These are phyloP conservation scores for Conchocele bisecta DNA, from an alignment of 2,888 invertebrate genomes.

Conservation along the genomic window DNA sequence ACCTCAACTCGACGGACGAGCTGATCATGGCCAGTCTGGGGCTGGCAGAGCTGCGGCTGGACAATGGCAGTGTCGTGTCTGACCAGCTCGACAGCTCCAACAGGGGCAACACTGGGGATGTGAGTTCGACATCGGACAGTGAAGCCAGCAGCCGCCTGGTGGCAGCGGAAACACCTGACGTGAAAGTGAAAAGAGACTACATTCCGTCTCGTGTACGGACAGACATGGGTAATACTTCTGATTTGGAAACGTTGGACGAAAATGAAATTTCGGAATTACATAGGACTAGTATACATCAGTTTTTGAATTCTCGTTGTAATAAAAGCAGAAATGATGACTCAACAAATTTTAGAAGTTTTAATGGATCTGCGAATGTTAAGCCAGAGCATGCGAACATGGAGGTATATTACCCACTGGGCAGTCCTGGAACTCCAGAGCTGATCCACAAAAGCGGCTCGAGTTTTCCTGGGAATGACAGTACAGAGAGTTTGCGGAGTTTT, in stretches of 20 bases:
- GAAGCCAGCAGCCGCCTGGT: background rate
- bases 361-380: background rate
- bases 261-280: slow-evolving; percentile 43
- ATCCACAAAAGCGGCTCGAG: background rate
- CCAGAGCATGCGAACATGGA: background rate
- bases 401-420: background rate
- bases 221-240: too few species aligned
- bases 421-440: background rate
- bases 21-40: slow-evolving; percentile 43
- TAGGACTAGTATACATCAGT: slow-evolving; percentile 51
- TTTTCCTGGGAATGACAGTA: background rate
- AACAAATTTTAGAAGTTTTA: background rate
- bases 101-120: background rate
- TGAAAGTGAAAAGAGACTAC: background rate
- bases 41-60: slow-evolving; percentile 7
- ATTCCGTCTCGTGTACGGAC: too few species aligned
- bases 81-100: slow-evolving; percentile 8
- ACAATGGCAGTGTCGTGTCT: background rate
- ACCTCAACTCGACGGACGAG: slow-evolving; percentile 56
- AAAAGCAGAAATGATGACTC: slow-evolving; percentile 49
- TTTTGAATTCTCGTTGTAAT: slow-evolving; percentile 49
- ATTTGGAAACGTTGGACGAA: too few species aligned
- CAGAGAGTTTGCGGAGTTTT: slow-evolving; percentile 46
- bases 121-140: background rate
- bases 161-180: background rate